Evolutionary conservation across 92 coral and sea anemone species (phyloP).

Genomic region (Micromussa lordhowensis): DNA sequence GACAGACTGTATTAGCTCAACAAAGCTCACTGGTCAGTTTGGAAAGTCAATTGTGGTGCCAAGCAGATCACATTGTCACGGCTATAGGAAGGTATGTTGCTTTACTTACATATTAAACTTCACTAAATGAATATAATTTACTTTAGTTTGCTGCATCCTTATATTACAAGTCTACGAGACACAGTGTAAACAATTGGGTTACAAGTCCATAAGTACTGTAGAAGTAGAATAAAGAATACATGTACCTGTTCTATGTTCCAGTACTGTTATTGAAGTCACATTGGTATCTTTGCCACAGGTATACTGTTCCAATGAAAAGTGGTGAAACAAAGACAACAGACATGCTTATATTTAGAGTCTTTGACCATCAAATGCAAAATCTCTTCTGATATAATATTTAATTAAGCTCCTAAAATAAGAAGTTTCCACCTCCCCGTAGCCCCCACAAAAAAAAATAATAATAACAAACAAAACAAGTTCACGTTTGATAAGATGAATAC

Average conservation of each 20-base stretch:
- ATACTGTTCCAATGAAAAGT: conserved; percentile 56
- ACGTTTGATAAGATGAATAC: no score
- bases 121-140: no score
- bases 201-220: not conserved
- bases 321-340: not conserved
- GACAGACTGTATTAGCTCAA: no score
- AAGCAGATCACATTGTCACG: not conserved
- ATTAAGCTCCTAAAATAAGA: no score
- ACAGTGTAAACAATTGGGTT: not conserved
- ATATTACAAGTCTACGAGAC: not conserved
- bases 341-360: not conserved
- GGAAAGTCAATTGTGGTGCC: no score
- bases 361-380: no score
- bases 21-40: no score
- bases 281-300: conserved; percentile 85
- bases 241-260: conserved; percentile 85
- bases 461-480: no score
- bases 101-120: not conserved
- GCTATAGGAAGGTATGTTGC: not conserved
- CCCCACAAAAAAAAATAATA: no score
- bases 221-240: conserved; percentile 45
- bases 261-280: conserved; percentile 80
- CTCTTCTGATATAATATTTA: no score
- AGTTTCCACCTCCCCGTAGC: no score
- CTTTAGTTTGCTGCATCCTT: not conserved